Conservation (phyloP, 2,888 invertebrate genomes). For the Ditula angustiorana region DNA sequence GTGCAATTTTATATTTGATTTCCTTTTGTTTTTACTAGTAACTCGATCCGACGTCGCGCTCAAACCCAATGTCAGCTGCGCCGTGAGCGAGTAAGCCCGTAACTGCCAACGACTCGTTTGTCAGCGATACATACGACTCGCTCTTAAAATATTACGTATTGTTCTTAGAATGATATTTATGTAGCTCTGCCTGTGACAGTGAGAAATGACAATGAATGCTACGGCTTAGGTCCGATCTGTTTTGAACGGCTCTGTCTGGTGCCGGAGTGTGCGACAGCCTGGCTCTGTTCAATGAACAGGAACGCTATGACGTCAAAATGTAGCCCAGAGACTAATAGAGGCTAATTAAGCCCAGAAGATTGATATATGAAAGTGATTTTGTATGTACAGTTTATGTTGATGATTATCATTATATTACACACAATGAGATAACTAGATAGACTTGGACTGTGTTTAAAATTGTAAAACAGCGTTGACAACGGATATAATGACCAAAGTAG, state of each 20-base stretch:
- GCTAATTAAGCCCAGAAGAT: background rate
- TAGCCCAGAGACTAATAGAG: background rate
- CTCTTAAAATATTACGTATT: constrained; percentile 40
- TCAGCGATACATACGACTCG: constrained; percentile 20
- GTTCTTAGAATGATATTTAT: constrained; percentile 37
- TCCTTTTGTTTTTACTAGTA: background rate
- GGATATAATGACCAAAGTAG: no score
- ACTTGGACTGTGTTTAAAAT: background rate
- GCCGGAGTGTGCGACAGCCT: background rate
- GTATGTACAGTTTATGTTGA: background rate
- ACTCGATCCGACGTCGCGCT: background rate
- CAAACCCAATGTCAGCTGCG: background rate
- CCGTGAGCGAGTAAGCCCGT: constrained; percentile 6
- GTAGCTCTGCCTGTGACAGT: constrained; percentile 34
- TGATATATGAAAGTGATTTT: background rate
- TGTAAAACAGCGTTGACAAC: background rate
- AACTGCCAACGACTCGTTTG: constrained; percentile 15
- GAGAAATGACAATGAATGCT: constrained; percentile 29
- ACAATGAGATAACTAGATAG: background rate
- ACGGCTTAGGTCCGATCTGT: constrained; percentile 15
- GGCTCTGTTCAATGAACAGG: constrained; percentile 2
- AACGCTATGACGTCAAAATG: constrained; percentile 1
- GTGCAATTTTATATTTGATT: constrained; percentile 7
- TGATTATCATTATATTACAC: background rate
- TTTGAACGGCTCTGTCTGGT: constrained; percentile 17